phyloP scores from a whole-genome alignment of 2,888 invertebrate species.

The Erebia ligea region DNA sequence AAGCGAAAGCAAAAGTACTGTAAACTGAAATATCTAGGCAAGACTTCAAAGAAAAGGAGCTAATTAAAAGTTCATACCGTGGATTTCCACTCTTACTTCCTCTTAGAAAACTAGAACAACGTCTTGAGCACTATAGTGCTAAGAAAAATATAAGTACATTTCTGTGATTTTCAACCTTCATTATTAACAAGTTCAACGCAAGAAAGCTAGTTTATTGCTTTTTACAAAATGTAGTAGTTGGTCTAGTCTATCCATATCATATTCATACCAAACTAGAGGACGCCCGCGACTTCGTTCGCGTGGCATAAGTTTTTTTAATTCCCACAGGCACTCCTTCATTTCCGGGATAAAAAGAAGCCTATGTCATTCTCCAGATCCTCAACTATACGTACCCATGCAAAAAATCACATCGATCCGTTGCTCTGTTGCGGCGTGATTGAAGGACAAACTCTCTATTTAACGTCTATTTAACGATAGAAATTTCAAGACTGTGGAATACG shows the following conservation, averaged over 20 bases:
- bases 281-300: too few species aligned
- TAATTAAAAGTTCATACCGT: constrained; percentile 12
- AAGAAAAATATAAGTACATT: constrained; percentile 2
- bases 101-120: constrained; percentile 17
- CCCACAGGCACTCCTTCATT: too few species aligned
- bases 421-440: too few species aligned
- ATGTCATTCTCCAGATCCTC: too few species aligned
- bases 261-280: too few species aligned
- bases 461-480: too few species aligned
- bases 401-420: too few species aligned
- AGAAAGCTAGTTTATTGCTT: neutral
- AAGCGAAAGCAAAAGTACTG: constrained; percentile 2
- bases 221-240: neutral
- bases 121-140: neutral
- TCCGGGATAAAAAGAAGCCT: too few species aligned
- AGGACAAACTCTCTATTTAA: too few species aligned
- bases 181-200: neutral
- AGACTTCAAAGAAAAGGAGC: constrained; percentile 12
- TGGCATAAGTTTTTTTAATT: too few species aligned
- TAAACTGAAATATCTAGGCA: neutral
- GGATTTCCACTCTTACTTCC: constrained; percentile 7
- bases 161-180: neutral
- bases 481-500: too few species aligned
- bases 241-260: neutral
- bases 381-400: too few species aligned